A percentile compares a stretch with the other conserved stretches of the same genome.
These are phyloP conservation scores for Dynastes grantii DNA, from an alignment of 2,888 invertebrate genomes.

Conservation along the genomic window DNA sequence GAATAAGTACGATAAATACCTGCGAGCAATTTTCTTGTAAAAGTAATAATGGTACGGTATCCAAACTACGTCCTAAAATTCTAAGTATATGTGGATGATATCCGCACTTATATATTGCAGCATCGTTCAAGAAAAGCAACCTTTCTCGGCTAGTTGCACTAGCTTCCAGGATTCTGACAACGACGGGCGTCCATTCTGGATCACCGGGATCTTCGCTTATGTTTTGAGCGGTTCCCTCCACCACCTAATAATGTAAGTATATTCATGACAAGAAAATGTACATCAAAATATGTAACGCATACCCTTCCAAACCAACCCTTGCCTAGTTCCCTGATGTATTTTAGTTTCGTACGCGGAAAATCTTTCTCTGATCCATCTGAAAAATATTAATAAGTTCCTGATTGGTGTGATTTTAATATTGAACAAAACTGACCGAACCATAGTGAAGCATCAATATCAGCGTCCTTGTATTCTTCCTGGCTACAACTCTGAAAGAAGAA, in stretches of 20 bases:
- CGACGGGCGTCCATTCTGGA: conserved; percentile 74
- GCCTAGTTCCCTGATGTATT: conserved; percentile 87
- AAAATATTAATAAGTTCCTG: conserved; percentile 51
- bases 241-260: conserved; percentile 73
- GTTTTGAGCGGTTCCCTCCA: conserved; percentile 82
- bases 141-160: conserved; percentile 85
- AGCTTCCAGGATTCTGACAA: conserved; percentile 87
- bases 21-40: conserved; percentile 83
- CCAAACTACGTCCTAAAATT: conserved; percentile 83
- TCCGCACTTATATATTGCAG: conserved; percentile 79
- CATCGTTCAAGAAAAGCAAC: conserved; percentile 85
- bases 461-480: conserved; percentile 65
- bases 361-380: conserved; percentile 73
- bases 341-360: conserved; percentile 83
- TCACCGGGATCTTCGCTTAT: conserved; percentile 65
- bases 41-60: conserved; percentile 85
- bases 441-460: conserved; percentile 68
- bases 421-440: conserved; percentile 71
- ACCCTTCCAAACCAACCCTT: conserved; percentile 89
- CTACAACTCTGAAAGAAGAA: conserved; percentile 62
- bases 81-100: conserved; percentile 83
- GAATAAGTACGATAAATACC: conserved; percentile 52
- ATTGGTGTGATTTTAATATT: neutral
- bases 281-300: conserved; percentile 56
- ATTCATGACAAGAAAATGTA: conserved; percentile 2